These are phyloP conservation scores for Mystacornis crossleyi DNA, from an alignment of 2,113 vertebrate genomes.

Conservation along the genomic window DNA sequence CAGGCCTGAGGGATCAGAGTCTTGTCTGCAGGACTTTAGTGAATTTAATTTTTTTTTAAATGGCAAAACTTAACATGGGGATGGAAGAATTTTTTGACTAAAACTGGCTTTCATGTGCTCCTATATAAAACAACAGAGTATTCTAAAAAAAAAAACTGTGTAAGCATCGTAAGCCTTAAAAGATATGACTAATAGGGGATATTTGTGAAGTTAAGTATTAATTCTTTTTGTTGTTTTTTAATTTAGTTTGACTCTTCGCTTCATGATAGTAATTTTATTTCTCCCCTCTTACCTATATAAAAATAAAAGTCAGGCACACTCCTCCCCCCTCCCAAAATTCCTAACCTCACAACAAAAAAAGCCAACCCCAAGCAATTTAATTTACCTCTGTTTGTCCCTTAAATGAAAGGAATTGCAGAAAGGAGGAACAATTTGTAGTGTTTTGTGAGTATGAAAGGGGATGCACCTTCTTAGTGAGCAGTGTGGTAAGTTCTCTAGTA, in stretches of 20 bases:
- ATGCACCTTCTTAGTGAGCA: constrained; percentile 36
- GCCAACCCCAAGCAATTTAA: not conserved
- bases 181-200: constrained; percentile 25
- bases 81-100: constrained; percentile 50
- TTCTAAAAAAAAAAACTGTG: constrained; percentile 30
- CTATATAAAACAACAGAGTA: constrained; percentile 25
- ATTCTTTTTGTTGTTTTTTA: constrained; percentile 58
- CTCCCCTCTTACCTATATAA: constrained; percentile 25
- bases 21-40: constrained; percentile 40
- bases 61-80: constrained; percentile 26
- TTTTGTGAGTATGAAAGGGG: constrained; percentile 32
- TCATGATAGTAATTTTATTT: constrained; percentile 48
- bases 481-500: constrained; percentile 3
- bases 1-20: constrained; percentile 81
- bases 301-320: not conserved
- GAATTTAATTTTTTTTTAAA: not conserved
- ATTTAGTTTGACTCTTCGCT: constrained; percentile 64
- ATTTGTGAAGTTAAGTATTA: constrained; percentile 9
- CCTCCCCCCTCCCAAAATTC: not conserved
- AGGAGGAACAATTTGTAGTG: not conserved
- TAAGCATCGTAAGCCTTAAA: constrained; percentile 60
- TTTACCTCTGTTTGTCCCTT: constrained; percentile 9
- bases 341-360: not conserved
- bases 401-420: not conserved
- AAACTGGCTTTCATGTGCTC: constrained; percentile 47